A percentile compares a stretch with the other conserved stretches of the same genome.
Conservation (phyloP, 1,140 invertebrate species). For the Hestina assimilis region DNA sequence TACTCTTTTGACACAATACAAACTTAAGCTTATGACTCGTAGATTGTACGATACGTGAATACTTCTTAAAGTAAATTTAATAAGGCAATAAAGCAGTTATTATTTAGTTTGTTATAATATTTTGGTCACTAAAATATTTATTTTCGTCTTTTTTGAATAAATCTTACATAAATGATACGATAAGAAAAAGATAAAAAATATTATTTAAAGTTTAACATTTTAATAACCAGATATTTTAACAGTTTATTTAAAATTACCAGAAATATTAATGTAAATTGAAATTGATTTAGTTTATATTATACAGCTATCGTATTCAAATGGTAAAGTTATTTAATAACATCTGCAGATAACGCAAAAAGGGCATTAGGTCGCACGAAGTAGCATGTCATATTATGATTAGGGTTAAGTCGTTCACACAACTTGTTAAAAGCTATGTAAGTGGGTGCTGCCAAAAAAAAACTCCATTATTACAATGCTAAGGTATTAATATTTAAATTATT, state of each 20-base stretch:
- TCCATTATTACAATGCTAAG: constrained; percentile 24
- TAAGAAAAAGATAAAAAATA: background rate
- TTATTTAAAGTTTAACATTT: constrained; percentile 4
- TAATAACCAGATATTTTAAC: constrained; percentile 3
- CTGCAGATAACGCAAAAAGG: constrained; percentile 24
- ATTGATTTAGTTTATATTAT: constrained; percentile 1
- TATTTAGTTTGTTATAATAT: background rate
- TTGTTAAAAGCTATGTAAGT: constrained; percentile 29
- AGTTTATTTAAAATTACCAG: background rate
- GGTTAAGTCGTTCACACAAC: constrained; percentile 22
- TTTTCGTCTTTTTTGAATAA: background rate
- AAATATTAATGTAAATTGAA: background rate
- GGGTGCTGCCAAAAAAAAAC: constrained; percentile 27
- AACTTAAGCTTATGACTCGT: constrained; percentile 1
- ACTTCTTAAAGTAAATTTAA: background rate
- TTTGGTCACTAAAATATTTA: background rate
- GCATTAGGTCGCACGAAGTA: constrained; percentile 17
- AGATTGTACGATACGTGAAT: background rate
- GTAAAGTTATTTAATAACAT: constrained; percentile 10
- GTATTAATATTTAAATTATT: constrained; percentile 22
- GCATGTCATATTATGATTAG: constrained; percentile 22
- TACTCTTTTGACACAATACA: background rate
- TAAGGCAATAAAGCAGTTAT: background rate
- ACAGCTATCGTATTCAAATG: constrained; percentile 8
- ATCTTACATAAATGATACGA: background rate